Percentiles rank a stretch among this genome's conserved stretches.
Conservation (phyloP, 2,888 invertebrate genomes). For the Hylaea fasciaria region DNA sequence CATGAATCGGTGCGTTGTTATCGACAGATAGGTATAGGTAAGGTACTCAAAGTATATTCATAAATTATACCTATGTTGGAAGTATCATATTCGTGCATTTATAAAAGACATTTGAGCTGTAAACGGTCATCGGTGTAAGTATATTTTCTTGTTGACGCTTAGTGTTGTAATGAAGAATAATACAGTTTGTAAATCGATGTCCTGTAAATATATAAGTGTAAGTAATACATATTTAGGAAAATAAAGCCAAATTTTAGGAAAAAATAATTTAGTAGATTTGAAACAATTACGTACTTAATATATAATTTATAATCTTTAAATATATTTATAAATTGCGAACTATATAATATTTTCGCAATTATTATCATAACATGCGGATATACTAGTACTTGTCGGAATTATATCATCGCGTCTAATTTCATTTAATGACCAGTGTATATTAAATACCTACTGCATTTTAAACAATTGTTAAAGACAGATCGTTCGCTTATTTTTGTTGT, state of each 20-base stretch:
- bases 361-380: neutral
- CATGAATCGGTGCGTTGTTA: too few relatives aligned
- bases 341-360: neutral
- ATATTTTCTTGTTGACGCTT: constrained; percentile 5
- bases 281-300: constrained; percentile 7
- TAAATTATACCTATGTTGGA: neutral
- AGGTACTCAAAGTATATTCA: neutral
- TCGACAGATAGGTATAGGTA: too few relatives aligned
- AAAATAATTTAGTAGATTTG: constrained; percentile 12
- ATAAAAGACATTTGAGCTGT: neutral
- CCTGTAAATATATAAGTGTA: constrained; percentile 14
- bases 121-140: neutral
- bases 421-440: neutral
- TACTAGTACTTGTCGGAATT: neutral
- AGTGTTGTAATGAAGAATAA: constrained; percentile 2
- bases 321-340: neutral
- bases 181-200: constrained; percentile 13
- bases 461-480: too few relatives aligned
- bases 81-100: neutral
- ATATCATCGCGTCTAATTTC: neutral
- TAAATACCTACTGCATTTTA: too few relatives aligned
- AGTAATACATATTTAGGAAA: neutral
- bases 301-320: neutral
- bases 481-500: too few relatives aligned
- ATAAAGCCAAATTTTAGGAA: constrained; percentile 18